These are phyloP conservation scores for Leptinotarsa undecemlineata DNA, from an alignment of 1,140 invertebrate genomes.

Conservation along the genomic window DNA sequence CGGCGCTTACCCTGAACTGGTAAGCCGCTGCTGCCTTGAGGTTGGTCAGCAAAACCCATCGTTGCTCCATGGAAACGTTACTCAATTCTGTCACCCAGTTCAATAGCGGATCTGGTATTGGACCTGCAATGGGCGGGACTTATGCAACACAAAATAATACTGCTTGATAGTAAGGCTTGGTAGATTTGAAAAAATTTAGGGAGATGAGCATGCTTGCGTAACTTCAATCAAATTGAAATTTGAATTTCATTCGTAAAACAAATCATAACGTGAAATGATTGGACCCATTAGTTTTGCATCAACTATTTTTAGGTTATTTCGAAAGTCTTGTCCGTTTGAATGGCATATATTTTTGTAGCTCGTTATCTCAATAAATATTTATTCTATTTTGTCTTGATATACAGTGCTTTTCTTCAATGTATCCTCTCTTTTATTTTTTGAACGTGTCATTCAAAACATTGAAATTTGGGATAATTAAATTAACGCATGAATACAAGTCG, in stretches of 20 bases:
- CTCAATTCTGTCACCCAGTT: constrained; percentile 89
- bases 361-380: too few species aligned
- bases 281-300: neutral
- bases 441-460: too few species aligned
- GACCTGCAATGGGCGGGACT: constrained; percentile 65
- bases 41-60: constrained; percentile 80
- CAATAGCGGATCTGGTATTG: constrained; percentile 76
- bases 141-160: constrained; percentile 48
- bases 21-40: constrained; percentile 93
- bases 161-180: constrained; percentile 25
- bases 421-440: too few species aligned
- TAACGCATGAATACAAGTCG: too few species aligned
- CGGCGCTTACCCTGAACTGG: constrained; percentile 93
- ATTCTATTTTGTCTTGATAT: too few species aligned
- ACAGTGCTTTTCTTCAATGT: too few species aligned
- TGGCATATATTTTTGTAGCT: too few species aligned
- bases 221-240: neutral
- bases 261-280: neutral
- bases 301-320: neutral
- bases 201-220: constrained; percentile 40
- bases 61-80: constrained; percentile 79
- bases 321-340: too few species aligned
- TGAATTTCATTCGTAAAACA: neutral
- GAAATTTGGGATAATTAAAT: too few species aligned
- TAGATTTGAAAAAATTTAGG: constrained; percentile 13